Percentiles rank a stretch among this genome's conserved stretches.
phyloP scores from a whole-genome alignment of 2,888 invertebrate genomes.

The Willowsia nigromaculata region DNA sequence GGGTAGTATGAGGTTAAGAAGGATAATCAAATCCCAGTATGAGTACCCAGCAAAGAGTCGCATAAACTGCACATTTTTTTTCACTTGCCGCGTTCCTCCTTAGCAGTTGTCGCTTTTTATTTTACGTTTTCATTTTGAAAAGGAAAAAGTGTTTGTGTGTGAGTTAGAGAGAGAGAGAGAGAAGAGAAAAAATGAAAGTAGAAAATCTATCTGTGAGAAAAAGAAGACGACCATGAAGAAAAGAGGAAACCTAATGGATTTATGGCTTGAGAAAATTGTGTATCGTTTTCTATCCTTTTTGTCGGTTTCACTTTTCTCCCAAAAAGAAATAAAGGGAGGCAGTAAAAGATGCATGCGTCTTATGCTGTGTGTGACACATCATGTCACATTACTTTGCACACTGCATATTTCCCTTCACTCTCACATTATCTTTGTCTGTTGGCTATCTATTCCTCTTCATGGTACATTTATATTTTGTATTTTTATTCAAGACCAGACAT shows the following conservation, averaged over 20 bases:
- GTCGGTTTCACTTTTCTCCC: constrained; percentile 25
- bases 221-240: not conserved
- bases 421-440: not conserved
- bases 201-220: constrained; percentile 29
- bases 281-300: constrained; percentile 41
- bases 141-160: not conserved
- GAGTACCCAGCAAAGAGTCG: constrained; percentile 36
- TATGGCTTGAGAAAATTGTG: constrained; percentile 64
- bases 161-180: too few relatives aligned
- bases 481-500: too few relatives aligned
- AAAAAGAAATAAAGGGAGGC: constrained; percentile 48
- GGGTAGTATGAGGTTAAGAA: constrained; percentile 47
- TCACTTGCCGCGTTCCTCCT: constrained; percentile 23
- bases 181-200: too few relatives aligned
- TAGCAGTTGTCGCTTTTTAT: constrained; percentile 43
- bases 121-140: constrained; percentile 48
- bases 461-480: not conserved
- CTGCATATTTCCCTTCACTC: constrained; percentile 42
- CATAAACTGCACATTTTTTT: constrained; percentile 47
- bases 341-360: constrained; percentile 62
- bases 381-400: constrained; percentile 55
- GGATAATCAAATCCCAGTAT: constrained; percentile 48
- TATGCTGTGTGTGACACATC: constrained; percentile 61
- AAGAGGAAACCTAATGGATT: constrained; percentile 59
- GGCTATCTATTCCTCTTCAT: too few relatives aligned